Base-by-base conservation (phyloP, 2,113 vertebrate genomes). In the Channa maculata region DNA sequence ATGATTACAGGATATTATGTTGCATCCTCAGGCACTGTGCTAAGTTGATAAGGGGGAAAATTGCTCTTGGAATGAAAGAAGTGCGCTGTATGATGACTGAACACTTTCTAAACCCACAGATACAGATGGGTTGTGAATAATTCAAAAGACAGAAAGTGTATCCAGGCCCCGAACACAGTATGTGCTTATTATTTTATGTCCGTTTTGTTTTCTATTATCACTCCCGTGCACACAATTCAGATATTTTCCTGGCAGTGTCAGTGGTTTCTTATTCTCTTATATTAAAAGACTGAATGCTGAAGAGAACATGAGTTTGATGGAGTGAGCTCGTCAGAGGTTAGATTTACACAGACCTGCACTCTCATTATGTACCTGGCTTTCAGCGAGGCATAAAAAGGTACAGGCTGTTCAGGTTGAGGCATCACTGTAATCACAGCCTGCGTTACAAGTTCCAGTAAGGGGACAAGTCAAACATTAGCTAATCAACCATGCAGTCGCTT, bases 401-500 rank as follows among this genome's bases (percentile, higher is more conserved):
- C 71, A 69, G 68, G 82, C 88, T 85, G 82, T 64, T 83, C 76
- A 83, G 82, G 76, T 79, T 80, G 85, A 81, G 81, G 86, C 77
- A 37, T 83, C 81, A 39, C 71, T 80, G 86, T 80, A 87, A 88
- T 77, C 81, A 60, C 83, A 91, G 77, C 83, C 67, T 46, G 64
- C 39, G 4, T 37, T 64, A 77, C 79, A 73, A 81, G 80, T 87
- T 74, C 86, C 71, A 46, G 65, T 82, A 36, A 58, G 52, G 61
- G 85, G 72, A 82, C 80, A 78, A 88, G 82, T 88, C 82, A 87
- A 88, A 85, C 83, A 71, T 88, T 78, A 70, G 71, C 64, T 88
- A 86, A 88, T 90, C 77, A 87, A 76, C 72, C 77, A 65, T 44
- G 43, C 46, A 71, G 54, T 65, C 83, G 68, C 73, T 63, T 51